Conservation (phyloP, 2,113 vertebrate species). For the Egretta garzetta region DNA sequence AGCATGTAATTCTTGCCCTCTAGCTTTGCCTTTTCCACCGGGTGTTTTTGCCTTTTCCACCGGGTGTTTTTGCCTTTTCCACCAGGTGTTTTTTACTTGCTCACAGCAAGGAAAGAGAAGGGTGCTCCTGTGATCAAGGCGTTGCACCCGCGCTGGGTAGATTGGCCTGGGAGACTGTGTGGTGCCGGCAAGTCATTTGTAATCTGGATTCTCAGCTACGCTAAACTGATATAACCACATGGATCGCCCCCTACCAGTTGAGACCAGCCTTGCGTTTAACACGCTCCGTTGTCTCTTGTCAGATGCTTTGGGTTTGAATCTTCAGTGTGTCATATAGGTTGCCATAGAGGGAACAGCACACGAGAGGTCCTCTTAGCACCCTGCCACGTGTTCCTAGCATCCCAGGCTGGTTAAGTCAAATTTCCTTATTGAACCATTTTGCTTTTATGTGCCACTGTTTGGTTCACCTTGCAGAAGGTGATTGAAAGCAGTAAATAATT, state of each 20-base stretch:
- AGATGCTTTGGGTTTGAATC: not conserved
- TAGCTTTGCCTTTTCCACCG: not conserved
- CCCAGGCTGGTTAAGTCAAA: not conserved
- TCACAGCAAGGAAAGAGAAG: not conserved
- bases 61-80: not conserved
- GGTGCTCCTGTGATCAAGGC: not conserved
- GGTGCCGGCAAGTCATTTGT: not conserved
- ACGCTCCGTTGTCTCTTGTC: not conserved
- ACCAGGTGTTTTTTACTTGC: not conserved
- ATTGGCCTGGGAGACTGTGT: not conserved
- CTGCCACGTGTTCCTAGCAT: not conserved
- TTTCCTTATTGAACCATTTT: not conserved
- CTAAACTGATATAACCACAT: not conserved
- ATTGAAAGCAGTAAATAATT: not conserved
- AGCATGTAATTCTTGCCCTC: not conserved
- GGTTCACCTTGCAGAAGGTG: not conserved
- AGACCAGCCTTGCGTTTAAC: not conserved
- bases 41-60: not conserved
- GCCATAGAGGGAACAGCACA: not conserved
- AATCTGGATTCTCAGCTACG: not conserved
- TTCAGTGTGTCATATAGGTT: not conserved
- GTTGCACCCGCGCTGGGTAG: not conserved
- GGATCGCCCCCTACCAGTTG: not conserved
- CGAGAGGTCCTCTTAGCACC: not conserved
- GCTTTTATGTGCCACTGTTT: not conserved